Conservation (phyloP, 2,797 vertebrate species). For the Fistularia commersonii region DNA sequence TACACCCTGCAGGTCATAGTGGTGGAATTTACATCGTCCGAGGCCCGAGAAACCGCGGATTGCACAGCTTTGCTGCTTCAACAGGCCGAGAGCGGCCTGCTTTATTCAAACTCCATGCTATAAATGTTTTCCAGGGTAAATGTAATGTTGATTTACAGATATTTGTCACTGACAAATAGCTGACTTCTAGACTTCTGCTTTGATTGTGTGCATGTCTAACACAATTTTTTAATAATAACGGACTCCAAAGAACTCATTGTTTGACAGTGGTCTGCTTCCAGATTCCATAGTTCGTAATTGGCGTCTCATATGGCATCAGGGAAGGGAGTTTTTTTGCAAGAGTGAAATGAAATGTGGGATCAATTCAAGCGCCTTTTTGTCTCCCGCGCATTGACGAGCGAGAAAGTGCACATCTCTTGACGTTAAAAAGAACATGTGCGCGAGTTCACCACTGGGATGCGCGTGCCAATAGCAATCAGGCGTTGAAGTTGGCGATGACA, state of each 20-base stretch:
- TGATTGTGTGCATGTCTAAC: too few relatives aligned
- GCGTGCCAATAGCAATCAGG: too few relatives aligned
- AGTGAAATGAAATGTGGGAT: constrained; percentile 53
- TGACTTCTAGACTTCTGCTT: constrained; percentile 27
- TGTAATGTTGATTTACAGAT: constrained; percentile 18
- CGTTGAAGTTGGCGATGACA: too few relatives aligned
- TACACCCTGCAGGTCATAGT: constrained; percentile 40
- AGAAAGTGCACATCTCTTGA: too few relatives aligned
- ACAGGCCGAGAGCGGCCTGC: too few relatives aligned
- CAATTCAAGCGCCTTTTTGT: constrained; percentile 37
- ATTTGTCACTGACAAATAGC: constrained; percentile 34
- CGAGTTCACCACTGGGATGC: too few relatives aligned
- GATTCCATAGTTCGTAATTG: constrained; percentile 29
- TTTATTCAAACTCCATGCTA: background rate
- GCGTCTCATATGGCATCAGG: constrained; percentile 39
- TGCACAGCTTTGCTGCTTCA: constrained; percentile 14
- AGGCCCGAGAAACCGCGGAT: constrained; percentile 30
- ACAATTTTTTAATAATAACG: constrained; percentile 25
- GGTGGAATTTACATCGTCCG: constrained; percentile 20
- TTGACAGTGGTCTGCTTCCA: constrained; percentile 29
- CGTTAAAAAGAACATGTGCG: too few relatives aligned
- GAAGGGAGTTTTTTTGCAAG: constrained; percentile 34
- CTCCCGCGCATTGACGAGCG: too few relatives aligned
- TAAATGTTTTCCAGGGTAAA: constrained; percentile 27
- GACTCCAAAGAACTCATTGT: constrained; percentile 28